These are phyloP conservation scores for Henicopernis longicauda DNA, from an alignment of 2,113 vertebrate species.

Conservation along the genomic window DNA sequence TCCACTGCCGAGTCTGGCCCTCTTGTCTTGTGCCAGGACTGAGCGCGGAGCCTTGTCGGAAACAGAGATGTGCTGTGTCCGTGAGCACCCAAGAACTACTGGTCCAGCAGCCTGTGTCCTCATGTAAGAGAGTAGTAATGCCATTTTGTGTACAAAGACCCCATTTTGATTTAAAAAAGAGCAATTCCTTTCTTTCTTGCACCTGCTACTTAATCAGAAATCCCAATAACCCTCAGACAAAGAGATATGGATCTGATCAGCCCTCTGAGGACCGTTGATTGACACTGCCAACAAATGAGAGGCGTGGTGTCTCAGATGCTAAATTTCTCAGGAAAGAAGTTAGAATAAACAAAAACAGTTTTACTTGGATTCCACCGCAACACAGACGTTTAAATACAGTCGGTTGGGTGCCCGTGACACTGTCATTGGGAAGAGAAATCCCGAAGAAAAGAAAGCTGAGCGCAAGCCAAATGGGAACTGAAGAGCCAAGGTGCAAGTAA, in stretches of 20 bases:
- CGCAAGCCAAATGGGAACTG: not conserved
- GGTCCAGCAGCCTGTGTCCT: not conserved
- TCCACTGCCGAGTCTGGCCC: not conserved
- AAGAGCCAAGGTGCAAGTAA: not conserved
- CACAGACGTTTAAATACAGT: not conserved
- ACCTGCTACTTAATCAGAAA: not conserved
- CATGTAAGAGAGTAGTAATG: not conserved
- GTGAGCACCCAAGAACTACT: not conserved
- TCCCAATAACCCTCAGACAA: not conserved
- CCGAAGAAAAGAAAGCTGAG: not conserved
- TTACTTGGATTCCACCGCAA: not conserved
- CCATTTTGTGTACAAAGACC: not conserved
- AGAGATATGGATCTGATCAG: not conserved
- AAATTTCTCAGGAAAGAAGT: not conserved
- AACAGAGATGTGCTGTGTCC: not conserved
- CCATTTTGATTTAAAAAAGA: not conserved
- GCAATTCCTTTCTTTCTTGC: not conserved
- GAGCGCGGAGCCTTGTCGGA: rapidly evolving
- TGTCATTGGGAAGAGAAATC: not conserved
- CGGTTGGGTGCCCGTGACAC: not conserved
- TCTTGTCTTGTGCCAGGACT: not conserved
- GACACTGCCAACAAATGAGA: not conserved
- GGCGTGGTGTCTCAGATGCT: not conserved
- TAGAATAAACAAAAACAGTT: not conserved
- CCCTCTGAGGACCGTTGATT: not conserved